These are phyloP conservation scores for Harpagoxenus sublaevis DNA, from an alignment of 2,888 invertebrate genomes.

Conservation along the genomic window DNA sequence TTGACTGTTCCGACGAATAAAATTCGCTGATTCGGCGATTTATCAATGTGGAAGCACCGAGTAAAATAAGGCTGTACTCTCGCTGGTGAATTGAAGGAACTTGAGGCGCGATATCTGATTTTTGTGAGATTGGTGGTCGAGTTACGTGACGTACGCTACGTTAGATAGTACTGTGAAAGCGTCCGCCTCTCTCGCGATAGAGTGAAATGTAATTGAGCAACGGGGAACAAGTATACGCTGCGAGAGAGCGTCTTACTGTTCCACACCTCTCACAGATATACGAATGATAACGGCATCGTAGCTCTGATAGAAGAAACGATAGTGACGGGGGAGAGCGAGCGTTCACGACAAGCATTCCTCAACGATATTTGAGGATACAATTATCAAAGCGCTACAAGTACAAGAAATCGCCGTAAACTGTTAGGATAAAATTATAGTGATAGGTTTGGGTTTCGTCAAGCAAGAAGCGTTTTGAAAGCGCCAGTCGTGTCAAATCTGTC, in stretches of 20 bases:
- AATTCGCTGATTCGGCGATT: slow-evolving; percentile 9
- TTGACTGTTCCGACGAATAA: neutral
- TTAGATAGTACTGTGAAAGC: slow-evolving; percentile 41
- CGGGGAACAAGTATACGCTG: slow-evolving; percentile 29
- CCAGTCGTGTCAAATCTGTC: neutral
- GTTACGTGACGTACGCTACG: slow-evolving; percentile 22
- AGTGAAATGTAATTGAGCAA: slow-evolving; percentile 56
- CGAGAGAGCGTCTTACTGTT: slow-evolving; percentile 45
- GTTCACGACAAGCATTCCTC: neutral
- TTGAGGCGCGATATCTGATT: slow-evolving; percentile 23
- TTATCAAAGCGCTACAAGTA: neutral
- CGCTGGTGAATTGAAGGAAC: slow-evolving; percentile 5
- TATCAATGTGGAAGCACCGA: slow-evolving; percentile 17
- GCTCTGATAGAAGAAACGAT: slow-evolving; percentile 24
- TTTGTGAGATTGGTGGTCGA: slow-evolving; percentile 30
- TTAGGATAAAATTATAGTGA: neutral
- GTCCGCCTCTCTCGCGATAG: slow-evolving; percentile 48
- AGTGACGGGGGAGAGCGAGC: neutral
- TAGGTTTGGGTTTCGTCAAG: neutral
- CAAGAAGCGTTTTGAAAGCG: neutral
- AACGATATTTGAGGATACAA: neutral
- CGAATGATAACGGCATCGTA: slow-evolving; percentile 18
- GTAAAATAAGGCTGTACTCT: slow-evolving; percentile 16
- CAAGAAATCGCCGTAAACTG: neutral
- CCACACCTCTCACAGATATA: slow-evolving; percentile 39